Evolutionary conservation across 2,797 vertebrate species (phyloP), one percentile per base, ranked within the genome.

Genomic region (Micropoecilia bifurca): DNA sequence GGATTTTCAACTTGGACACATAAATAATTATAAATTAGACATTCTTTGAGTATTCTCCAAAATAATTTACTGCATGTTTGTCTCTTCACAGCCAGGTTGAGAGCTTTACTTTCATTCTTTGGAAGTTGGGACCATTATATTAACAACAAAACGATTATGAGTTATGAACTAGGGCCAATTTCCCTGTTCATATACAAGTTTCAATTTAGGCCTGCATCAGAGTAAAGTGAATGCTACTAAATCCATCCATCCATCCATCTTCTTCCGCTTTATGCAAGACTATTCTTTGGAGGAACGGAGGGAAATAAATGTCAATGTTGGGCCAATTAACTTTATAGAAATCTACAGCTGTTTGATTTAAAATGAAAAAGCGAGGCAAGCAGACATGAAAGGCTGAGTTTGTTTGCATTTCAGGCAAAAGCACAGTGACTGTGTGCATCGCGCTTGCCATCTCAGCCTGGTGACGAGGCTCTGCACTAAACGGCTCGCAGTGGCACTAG

Each of bases 401-500:
- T 59, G 76, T 81, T 50, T 87, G 61, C 47, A 85, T 91, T 92
- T 82, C 36, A 71, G 75, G 75, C 30, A 71, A 77, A 80, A 74
- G 66, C 79, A 71, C 71, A 66, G 46, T 79, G 48, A 69, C 66
- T 77, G 76, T 77, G 77, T 81, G 80, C 89, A 82, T 88, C 39
- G 85, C 79, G 82, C 79, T 94, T 79, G 88, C 87, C 77, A 89
- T 91, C 88, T 83, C 80, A 84, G 89, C 77, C 84, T 85, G 82
- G 90, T 88, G 90, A 92, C 78, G 46, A 89, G 89, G 88, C 92
- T 91, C 75, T 86, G 87, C 85, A 87, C 91, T 92, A 91, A 93
- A 91, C 89, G 95, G 95, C 91, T 95, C 91, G 90, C 94, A 90
- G 93, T 92, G 90, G 84, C 92, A 93, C 95, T 92, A 96, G 96